Percentiles rank a stretch among this genome's conserved stretches.
Evolutionary conservation across 2,113 vertebrate species (phyloP).

Genomic region (Glaucomys volans): DNA sequence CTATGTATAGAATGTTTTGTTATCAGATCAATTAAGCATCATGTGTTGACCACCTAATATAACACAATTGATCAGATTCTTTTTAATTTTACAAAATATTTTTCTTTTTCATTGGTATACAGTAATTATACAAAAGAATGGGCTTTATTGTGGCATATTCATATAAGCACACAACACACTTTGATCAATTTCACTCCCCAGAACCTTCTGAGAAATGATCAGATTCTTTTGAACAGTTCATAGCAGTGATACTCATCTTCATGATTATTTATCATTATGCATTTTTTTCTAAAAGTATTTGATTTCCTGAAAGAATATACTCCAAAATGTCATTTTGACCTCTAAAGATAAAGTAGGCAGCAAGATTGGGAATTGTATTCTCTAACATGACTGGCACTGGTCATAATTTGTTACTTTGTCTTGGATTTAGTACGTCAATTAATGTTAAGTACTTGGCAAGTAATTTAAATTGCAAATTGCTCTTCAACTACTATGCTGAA

Average conservation of each 20-base stretch:
- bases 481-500: slow-evolving; percentile 65
- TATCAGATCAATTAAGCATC: not conserved
- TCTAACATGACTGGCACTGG: slow-evolving; percentile 68
- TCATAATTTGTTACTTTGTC: slow-evolving; percentile 74
- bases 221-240: not conserved
- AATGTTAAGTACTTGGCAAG: slow-evolving; percentile 69
- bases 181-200: too few relatives aligned
- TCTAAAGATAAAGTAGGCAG: slow-evolving; percentile 51
- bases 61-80: not conserved
- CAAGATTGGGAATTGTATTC: slow-evolving; percentile 62
- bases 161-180: too few relatives aligned
- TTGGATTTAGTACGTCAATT: slow-evolving; percentile 76
- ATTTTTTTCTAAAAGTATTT: slow-evolving; percentile 11
- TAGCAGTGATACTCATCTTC: not conserved
- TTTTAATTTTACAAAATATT: too few relatives aligned
- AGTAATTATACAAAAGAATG: too few relatives aligned
- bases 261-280: not conserved
- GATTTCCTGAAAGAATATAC: not conserved
- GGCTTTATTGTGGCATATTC: too few relatives aligned
- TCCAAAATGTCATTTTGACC: slow-evolving; percentile 30
- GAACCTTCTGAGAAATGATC: not conserved
- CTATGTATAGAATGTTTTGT: not conserved
- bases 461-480: slow-evolving; percentile 78
- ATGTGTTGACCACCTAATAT: not conserved
- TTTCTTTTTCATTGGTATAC: too few relatives aligned